Conservation (phyloP, 2,797 vertebrate genomes). For the Leptoclinus maculatus region DNA sequence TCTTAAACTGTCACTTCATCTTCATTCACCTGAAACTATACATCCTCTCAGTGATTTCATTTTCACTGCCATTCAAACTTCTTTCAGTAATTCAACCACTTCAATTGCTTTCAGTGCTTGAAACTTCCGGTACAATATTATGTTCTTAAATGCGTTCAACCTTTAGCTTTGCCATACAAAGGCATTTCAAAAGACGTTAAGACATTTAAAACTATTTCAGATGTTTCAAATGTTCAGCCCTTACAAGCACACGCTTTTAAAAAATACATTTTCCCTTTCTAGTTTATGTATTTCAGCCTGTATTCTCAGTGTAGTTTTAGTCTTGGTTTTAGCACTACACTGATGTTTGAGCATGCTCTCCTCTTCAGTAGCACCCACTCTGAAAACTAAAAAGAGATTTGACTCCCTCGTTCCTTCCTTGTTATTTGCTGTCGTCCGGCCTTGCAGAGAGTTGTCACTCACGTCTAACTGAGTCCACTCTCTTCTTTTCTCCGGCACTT, state of each 20-base stretch:
- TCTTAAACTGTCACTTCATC: background rate
- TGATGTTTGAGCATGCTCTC: background rate
- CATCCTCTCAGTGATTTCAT: background rate
- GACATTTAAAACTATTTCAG: background rate
- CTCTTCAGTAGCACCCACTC: background rate
- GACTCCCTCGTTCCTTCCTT: background rate
- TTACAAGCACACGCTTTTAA: too few species aligned
- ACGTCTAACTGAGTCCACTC: background rate
- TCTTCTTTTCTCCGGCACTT: background rate
- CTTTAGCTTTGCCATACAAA: too few species aligned
- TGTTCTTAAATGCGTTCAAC: background rate
- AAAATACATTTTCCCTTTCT: background rate
- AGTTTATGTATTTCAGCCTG: background rate
- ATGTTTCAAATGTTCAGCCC: background rate
- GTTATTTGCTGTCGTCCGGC: background rate
- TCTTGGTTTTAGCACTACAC: background rate
- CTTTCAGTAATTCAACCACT: background rate
- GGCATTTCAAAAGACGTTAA: background rate
- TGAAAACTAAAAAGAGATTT: background rate
- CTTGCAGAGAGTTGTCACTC: constrained; percentile 12
- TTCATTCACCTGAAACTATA: background rate
- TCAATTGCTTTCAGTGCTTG: background rate
- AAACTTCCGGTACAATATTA: background rate
- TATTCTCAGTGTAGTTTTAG: background rate
- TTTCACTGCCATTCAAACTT: background rate